phyloP scores from a whole-genome alignment of 2,113 vertebrate genomes.

The Lycaon pictus region DNA sequence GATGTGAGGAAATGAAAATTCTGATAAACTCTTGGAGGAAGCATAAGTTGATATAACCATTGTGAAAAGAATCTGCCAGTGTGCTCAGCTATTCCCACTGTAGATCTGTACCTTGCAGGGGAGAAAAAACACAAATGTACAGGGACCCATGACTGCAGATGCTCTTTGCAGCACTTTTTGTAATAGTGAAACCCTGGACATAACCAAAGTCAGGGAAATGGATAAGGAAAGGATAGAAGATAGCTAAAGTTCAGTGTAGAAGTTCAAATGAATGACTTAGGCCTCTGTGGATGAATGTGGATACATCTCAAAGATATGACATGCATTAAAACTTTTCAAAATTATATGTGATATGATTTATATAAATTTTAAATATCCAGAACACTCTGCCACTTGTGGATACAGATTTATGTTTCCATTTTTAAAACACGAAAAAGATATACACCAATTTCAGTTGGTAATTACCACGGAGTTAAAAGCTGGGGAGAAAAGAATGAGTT shows the following conservation, averaged over 20 bases:
- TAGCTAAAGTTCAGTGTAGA: not conserved
- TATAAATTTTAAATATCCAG: slow-evolving; percentile 22
- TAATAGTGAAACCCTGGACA: not conserved
- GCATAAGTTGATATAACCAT: not conserved
- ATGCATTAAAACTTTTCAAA: not conserved
- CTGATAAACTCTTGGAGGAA: not conserved
- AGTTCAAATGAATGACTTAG: not conserved
- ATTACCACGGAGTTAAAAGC: not conserved
- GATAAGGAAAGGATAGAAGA: not conserved
- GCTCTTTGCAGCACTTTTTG: not conserved
- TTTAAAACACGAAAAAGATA: slow-evolving; percentile 31
- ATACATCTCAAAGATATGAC: slow-evolving; percentile 2
- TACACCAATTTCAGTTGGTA: not conserved
- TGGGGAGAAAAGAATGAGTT: not conserved
- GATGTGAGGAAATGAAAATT: not conserved
- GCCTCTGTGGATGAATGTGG: not conserved
- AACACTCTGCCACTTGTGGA: not conserved
- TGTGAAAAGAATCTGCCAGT: not conserved
- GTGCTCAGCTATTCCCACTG: not conserved
- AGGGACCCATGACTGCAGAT: not conserved
- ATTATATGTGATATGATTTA: not conserved
- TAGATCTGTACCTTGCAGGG: not conserved
- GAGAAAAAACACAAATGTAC: not conserved
- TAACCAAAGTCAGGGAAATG: not conserved
- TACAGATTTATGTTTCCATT: not conserved